Evolutionary conservation across 2,888 invertebrate species (phyloP), one percentile per base, ranked within the genome.

Genomic region (Nudaria mundana): DNA sequence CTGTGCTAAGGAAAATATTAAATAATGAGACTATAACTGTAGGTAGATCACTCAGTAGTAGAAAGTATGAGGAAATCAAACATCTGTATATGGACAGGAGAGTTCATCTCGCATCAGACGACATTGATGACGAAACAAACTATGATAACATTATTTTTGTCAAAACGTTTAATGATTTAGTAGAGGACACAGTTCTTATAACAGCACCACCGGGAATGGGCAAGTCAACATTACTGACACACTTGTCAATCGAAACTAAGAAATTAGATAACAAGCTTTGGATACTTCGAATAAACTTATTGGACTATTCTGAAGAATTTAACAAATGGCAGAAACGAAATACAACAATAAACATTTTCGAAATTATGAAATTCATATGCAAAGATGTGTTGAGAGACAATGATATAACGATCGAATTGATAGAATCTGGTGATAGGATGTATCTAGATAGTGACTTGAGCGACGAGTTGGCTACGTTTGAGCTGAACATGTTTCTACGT

Each of bases 41-140:
- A 6, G 42, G 57, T 1, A 26, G 30, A 30, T 16, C 13, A 2
- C 20, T 37, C 2, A 18, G 15, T 0, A 31, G 26, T 18, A 5
- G 12, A 25, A 44, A 12, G 8, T 58, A 48, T 15, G 37, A 56
- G 7, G 37, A 48, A 14, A 50, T 46, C 0, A 48, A 41, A 34
- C 23, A 44, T 20, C 36, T 44, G 2, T 50, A 48, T 10, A n/a
- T 49, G 5, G 31, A 40, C 1, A 48, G 52, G 36, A 23, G 14
- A 8, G 12, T 30, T 1, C 11, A 5, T 23, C 4, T 8, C n/a
- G 10, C 10, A 12, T 0, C 13, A 30, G 20, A 22, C 8, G 28
- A 38, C 6, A 6, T 10, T 14, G 13, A 20, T 11, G 25, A 8
- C 10, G 6, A 24, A 5, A 5, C 5, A 1, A 5, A 10, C 4